Base-by-base conservation (phyloP, 2,888 invertebrate species). In the Fabriciana adippe region DNA sequence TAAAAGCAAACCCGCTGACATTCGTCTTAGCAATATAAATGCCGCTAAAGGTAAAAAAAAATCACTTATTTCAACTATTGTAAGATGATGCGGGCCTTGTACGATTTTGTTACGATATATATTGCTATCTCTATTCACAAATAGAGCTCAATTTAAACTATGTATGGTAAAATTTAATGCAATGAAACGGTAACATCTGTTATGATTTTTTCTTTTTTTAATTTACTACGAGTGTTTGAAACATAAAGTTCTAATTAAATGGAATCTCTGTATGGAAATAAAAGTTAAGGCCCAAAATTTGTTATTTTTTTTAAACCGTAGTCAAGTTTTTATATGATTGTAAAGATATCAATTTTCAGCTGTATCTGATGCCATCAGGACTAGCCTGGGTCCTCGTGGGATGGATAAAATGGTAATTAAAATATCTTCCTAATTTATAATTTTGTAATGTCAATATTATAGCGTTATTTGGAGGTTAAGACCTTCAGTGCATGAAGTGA, bases 391-490 rank as follows among this genome's bases (percentile, higher is more conserved):
- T 5, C 99, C 99, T 21, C 95, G 98, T 77, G 99, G 99, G 73
- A 99, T 99, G 99, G 99, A 99, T 86, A 99, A 99, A 94, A 99
- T 99, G 99, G 97, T 97, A 94, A 87, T 63, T 41, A 51, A 60
- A 50, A 55, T 26, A 50, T 62, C 67, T 53, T 35, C 53, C 54
- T 35, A 55, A 59, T 64, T 4, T 57, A 45, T 11, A 35, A 15
- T 45, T 16, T 13, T 26, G 53, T 48, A 18, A 2, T 8, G 31
- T 51, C 66, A 4, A 55, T 54, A 15, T 48, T n/a, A 15, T 6
- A 6, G 13, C 1, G 16, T 16, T n/a, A 50, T n/a, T 50, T 4
- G n/a, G 1, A 50, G 26, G 13, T 6, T 50, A 50, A 50, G 8
- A 8, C 16, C 15, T n/a, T n/a, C 50, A 50, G n/a, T 50, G 6